Evolutionary conservation across 35 echinoderm and acorn worm species (phyloP).

Genomic region (Patiria miniata): DNA sequence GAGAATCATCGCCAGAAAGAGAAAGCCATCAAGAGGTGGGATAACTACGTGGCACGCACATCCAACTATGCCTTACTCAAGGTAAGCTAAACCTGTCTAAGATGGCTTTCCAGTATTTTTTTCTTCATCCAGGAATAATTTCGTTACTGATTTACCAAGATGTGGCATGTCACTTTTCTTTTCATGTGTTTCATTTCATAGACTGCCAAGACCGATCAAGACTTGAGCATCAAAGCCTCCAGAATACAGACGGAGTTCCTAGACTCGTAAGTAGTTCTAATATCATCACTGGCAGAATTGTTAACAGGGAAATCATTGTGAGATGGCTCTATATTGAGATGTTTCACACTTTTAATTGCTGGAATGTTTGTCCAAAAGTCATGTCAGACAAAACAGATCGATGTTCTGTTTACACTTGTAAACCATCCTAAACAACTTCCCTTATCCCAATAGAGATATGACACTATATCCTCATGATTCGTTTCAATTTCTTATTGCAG

Average conservation of each 20-base stretch:
- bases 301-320: no score
- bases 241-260: slow-evolving; percentile 19
- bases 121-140: background rate
- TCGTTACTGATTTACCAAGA: background rate
- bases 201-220: background rate
- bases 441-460: no score
- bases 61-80: slow-evolving; percentile 91
- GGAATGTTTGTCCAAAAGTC: background rate
- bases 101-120: no score
- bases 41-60: slow-evolving; percentile 84
- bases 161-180: background rate
- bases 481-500: slow-evolving; percentile 72
- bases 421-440: no score
- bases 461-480: slow-evolving; percentile 6
- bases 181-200: background rate
- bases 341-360: background rate
- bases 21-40: slow-evolving; percentile 77
- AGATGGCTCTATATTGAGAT: no score
- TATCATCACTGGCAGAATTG: no score
- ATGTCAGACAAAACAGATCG: no score
- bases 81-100: slow-evolving; percentile 36
- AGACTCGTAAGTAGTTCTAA: slow-evolving; percentile 23
- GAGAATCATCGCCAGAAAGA: slow-evolving; percentile 93
- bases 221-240: background rate
- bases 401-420: no score